Evolutionary conservation across 2,797 vertebrate genomes (phyloP).

Genomic region (Sebastes iracundus): DNA sequence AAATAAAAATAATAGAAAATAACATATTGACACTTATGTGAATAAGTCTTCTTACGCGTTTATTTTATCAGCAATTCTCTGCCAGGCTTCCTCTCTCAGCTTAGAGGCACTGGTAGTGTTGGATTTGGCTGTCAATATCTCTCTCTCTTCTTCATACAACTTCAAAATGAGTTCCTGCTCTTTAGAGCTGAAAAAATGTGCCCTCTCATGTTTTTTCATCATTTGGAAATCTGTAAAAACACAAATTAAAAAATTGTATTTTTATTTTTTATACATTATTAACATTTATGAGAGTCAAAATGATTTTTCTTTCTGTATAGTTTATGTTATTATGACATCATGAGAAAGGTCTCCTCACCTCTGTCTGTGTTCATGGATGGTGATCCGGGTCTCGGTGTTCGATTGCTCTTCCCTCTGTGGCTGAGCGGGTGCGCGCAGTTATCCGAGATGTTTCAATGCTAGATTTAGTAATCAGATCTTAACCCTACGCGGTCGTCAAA

Average conservation of each 20-base stretch:
- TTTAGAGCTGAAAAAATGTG: conserved; percentile 76
- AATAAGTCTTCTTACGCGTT: conserved; percentile 53
- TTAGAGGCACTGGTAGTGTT: conserved; percentile 76
- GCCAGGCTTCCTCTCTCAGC: conserved; percentile 75
- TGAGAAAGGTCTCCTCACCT: conserved; percentile 56
- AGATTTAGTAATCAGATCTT: conserved; percentile 73
- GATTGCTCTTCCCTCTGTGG: conserved; percentile 53
- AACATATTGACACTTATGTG: not conserved
- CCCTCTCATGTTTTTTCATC: conserved; percentile 67
- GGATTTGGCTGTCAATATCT: conserved; percentile 70
- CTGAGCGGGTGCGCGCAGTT: conserved; percentile 66
- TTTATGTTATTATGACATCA: not conserved
- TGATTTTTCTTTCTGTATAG: not conserved
- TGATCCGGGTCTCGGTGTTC: conserved; percentile 49
- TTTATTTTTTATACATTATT: not conserved
- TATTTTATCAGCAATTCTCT: conserved; percentile 77
- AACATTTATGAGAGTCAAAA: not conserved
- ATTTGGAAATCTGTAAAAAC: conserved; percentile 39
- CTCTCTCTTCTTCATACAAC: conserved; percentile 73
- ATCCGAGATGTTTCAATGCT: conserved; percentile 78
- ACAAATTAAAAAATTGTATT: not conserved
- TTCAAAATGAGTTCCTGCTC: conserved; percentile 74
- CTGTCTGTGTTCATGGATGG: conserved; percentile 45
- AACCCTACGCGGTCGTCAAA: conserved; percentile 1
- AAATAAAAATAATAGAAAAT: too few species aligned